Percentiles rank a stretch among this genome's conserved stretches.
These are phyloP conservation scores for Pseudococcus viburni DNA, from an alignment of 2,888 invertebrate genomes.

Conservation along the genomic window DNA sequence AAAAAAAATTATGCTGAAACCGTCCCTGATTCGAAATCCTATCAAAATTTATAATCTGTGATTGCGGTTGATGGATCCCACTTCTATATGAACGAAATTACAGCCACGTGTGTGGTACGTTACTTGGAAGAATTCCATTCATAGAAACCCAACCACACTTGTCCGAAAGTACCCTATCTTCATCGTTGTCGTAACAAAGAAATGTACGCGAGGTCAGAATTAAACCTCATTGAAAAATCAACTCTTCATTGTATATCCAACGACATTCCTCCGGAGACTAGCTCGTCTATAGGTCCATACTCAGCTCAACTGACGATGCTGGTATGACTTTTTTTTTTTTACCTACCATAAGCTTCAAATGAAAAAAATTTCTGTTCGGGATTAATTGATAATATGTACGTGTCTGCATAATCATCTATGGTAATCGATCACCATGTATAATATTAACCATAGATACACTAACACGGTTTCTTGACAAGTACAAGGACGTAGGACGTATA, in stretches of 20 bases:
- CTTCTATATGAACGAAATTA: not conserved
- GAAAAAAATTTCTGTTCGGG: not conserved
- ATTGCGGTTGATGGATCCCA: not conserved
- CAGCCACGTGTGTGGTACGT: not conserved
- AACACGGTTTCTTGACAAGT: constrained; percentile 44
- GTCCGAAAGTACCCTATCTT: not conserved
- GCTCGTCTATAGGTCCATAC: not conserved
- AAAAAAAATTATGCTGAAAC: too few relatives aligned
- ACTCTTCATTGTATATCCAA: not conserved
- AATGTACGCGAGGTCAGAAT: constrained; percentile 4
- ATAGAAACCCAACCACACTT: not conserved
- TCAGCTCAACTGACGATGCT: not conserved
- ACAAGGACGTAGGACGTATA: constrained; percentile 15
- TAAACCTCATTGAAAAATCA: not conserved
- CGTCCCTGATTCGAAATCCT: not conserved
- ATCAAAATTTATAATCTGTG: not conserved
- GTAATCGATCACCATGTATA: not conserved
- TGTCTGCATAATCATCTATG: not conserved
- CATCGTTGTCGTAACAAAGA: not conserved
- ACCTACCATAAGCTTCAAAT: not conserved
- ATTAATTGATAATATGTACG: not conserved
- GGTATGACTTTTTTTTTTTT: not conserved
- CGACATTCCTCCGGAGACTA: not conserved
- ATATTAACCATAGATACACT: constrained; percentile 37
- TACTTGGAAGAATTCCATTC: constrained; percentile 28